Conservation (phyloP, 2,888 invertebrate species). For the Cinara cedri region DNA sequence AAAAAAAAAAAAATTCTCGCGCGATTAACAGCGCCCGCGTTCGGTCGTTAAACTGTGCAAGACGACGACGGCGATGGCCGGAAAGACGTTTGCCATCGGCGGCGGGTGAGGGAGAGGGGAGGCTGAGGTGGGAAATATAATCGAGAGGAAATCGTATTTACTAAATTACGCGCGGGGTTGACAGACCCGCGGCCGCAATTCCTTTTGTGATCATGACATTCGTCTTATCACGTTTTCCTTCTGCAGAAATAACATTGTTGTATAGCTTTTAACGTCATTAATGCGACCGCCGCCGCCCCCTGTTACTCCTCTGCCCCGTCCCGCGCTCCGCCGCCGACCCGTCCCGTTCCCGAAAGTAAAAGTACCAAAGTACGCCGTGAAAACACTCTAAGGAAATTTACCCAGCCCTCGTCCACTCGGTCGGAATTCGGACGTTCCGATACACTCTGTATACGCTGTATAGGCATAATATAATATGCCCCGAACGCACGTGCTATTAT, state of each 20-base stretch:
- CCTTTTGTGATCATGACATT: conserved; percentile 40
- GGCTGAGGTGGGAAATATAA: neutral
- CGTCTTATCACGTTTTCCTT: conserved; percentile 43
- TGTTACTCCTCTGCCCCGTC: neutral
- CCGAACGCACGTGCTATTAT: no score
- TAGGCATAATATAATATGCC: no score
- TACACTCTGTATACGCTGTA: no score
- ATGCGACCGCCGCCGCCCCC: neutral
- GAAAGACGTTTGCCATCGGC: neutral
- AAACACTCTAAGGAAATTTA: conserved; percentile 17
- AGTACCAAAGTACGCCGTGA: neutral
- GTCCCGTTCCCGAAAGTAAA: no score
- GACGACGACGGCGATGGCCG: no score
- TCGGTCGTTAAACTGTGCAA: neutral
- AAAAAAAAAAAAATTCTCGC: no score
- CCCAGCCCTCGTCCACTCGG: neutral
- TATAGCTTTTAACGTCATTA: conserved; percentile 42
- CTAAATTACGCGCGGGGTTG: conserved; percentile 23
- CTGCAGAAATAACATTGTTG: conserved; percentile 29
- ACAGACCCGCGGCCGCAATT: conserved; percentile 20
- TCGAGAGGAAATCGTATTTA: conserved; percentile 42
- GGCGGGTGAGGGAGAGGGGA: neutral
- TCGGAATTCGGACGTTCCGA: no score
- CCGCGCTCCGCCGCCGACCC: neutral
- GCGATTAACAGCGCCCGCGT: conserved; percentile 7